These are phyloP conservation scores for Fukomys damarensis DNA, from an alignment of 2,113 vertebrate species.

Conservation along the genomic window DNA sequence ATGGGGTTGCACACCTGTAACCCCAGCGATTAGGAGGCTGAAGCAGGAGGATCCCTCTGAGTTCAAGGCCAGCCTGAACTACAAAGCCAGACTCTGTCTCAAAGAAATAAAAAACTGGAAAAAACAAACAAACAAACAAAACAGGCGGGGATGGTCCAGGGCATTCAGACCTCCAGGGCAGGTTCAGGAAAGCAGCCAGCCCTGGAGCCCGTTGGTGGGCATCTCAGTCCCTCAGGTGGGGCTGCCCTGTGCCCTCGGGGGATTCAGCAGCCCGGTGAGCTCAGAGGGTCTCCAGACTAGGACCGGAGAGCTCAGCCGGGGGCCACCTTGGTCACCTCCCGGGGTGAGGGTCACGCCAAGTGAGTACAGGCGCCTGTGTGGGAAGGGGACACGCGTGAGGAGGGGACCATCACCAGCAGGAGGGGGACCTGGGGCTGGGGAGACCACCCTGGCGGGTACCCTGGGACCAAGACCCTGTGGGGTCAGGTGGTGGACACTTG, in stretches of 20 bases:
- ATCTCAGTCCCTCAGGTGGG: not conserved
- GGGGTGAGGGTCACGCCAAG: no score
- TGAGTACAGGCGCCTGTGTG: not conserved
- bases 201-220: not conserved
- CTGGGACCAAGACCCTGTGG: not conserved
- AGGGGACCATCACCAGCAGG: no score
- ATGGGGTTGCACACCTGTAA: not conserved
- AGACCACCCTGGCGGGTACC: not conserved
- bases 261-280: fast-evolving
- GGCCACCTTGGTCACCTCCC: not conserved
- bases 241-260: fast-evolving
- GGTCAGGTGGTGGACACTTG: not conserved
- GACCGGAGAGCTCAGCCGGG: not conserved
- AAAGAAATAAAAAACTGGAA: not conserved
- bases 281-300: not conserved
- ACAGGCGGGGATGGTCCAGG: fast-evolving
- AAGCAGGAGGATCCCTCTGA: not conserved
- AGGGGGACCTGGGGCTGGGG: not conserved
- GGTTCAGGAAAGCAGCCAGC: not conserved
- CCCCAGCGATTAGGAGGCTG: not conserved
- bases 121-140: not conserved
- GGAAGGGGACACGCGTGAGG: no score
- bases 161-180: not conserved
- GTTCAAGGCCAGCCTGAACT: not conserved
- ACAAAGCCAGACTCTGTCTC: not conserved